These are phyloP conservation scores for Microctenopoma stevenorrisi DNA, from an alignment of 2,797 vertebrate species.

Conservation along the genomic window DNA sequence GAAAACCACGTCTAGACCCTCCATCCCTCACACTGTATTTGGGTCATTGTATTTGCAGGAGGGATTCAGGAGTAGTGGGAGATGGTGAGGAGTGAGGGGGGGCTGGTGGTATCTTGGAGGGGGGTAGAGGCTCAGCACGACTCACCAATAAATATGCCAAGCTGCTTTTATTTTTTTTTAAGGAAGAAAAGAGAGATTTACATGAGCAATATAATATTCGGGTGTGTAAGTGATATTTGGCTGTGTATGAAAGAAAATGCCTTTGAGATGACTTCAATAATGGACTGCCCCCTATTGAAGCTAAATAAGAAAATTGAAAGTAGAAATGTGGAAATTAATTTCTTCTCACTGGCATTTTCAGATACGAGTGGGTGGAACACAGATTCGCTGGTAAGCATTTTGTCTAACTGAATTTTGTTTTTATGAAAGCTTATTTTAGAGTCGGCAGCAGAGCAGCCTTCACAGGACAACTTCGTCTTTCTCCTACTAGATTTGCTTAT, in stretches of 20 bases:
- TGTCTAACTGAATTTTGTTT: constrained; percentile 57
- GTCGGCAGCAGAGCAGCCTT: neutral
- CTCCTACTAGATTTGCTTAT: constrained; percentile 4
- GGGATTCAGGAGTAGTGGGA: constrained; percentile 50
- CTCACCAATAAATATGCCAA: constrained; percentile 78
- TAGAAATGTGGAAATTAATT: constrained; percentile 68
- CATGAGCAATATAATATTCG: constrained; percentile 73
- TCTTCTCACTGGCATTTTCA: constrained; percentile 39
- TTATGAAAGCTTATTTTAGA: constrained; percentile 32
- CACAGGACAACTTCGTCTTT: constrained; percentile 9
- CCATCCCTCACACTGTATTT: constrained; percentile 60
- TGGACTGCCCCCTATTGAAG: constrained; percentile 47
- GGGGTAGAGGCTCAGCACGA: constrained; percentile 55
- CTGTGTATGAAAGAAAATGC: constrained; percentile 39
- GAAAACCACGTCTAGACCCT: constrained; percentile 53
- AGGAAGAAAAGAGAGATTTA: constrained; percentile 73
- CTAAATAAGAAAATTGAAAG: constrained; percentile 69
- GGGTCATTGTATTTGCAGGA: constrained; percentile 74
- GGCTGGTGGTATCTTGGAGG: constrained; percentile 15
- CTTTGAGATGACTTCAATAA: constrained; percentile 60
- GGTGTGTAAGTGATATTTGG: constrained; percentile 69
- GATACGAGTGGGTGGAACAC: constrained; percentile 28
- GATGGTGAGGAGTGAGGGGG: constrained; percentile 1
- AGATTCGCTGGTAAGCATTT: constrained; percentile 59
- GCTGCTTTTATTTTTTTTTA: constrained; percentile 63